These are phyloP conservation scores for Ambastaia sidthimunki DNA, from an alignment of 2,797 vertebrate species.

Conservation along the genomic window DNA sequence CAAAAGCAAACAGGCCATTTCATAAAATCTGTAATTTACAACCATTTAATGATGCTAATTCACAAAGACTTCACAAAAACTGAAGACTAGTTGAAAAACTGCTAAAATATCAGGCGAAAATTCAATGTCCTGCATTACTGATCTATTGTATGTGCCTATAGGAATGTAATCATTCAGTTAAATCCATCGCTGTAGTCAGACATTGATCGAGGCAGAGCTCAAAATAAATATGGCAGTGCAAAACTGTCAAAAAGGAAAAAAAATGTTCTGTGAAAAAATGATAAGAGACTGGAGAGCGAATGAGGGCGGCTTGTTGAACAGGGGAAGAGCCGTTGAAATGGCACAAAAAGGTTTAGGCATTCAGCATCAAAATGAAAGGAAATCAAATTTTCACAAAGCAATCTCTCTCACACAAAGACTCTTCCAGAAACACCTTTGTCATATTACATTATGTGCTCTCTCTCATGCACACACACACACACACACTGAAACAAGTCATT, in stretches of 20 bases:
- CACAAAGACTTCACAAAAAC: background rate
- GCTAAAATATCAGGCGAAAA: background rate
- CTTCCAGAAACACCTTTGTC: background rate
- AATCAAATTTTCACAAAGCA: background rate
- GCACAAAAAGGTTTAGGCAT: background rate
- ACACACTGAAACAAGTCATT: background rate
- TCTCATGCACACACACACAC: background rate
- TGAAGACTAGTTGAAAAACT: background rate
- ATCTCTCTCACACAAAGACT: background rate
- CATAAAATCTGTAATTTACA: background rate
- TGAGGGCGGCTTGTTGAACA: constrained; percentile 7
- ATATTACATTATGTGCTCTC: background rate
- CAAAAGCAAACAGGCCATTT: too few relatives aligned
- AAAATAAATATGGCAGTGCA: background rate
- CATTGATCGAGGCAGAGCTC: background rate
- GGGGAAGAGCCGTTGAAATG: constrained; percentile 5
- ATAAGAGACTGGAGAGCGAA: background rate
- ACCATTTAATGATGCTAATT: background rate
- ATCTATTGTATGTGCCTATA: background rate
- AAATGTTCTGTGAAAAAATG: background rate
- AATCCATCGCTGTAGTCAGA: background rate
- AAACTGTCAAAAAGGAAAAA: background rate
- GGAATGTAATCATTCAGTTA: background rate
- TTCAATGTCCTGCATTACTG: background rate
- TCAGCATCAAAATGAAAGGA: constrained; percentile 15